Evolutionary conservation across 2,797 vertebrate genomes (phyloP).

Genomic region (Falco berigora): DNA sequence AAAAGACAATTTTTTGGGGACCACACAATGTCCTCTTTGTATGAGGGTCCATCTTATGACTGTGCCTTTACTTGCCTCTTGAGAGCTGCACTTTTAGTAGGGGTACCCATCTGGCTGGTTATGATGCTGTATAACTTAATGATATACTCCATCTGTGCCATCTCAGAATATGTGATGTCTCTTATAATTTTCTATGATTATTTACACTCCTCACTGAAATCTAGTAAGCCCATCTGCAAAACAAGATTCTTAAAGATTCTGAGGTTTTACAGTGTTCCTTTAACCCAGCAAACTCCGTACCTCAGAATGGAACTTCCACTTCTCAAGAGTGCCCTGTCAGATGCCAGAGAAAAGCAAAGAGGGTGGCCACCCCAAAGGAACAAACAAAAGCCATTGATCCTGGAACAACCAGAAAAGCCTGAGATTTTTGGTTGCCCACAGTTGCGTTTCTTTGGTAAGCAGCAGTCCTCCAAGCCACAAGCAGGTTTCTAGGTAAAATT

Average conservation of each 20-base stretch:
- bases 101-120: neutral
- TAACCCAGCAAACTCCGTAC: neutral
- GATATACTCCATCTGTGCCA: neutral
- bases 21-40: neutral
- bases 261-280: neutral
- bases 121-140: neutral
- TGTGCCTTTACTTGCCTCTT: neutral
- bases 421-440: neutral
- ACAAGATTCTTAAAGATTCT: neutral
- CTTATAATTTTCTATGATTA: neutral
- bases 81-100: neutral
- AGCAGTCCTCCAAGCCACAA: neutral
- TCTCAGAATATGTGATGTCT: neutral
- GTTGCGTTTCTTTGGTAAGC: neutral
- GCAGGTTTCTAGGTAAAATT: neutral
- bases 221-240: neutral
- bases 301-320: neutral
- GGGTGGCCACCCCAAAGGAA: neutral
- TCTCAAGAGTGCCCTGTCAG: neutral
- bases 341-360: neutral
- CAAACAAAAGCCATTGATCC: neutral
- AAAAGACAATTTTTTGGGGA: neutral
- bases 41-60: neutral
- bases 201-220: neutral
- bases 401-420: neutral